Conservation (phyloP, 2,888 invertebrate species). For the Peribatodes rhomboidaria region DNA sequence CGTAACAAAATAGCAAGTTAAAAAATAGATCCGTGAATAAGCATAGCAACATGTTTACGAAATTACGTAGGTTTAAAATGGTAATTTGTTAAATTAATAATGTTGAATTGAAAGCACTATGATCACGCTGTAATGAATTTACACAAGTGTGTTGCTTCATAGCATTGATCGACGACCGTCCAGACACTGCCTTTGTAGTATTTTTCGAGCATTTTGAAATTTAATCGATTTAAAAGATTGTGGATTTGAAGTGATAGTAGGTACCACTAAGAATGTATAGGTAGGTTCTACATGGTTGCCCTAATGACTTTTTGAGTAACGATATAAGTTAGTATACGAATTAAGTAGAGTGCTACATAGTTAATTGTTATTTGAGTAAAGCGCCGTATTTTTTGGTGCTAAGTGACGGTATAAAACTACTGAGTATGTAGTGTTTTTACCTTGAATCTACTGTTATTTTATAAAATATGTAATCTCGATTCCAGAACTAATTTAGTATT, state of each 20-base stretch:
- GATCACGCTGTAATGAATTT: slow-evolving; percentile 11
- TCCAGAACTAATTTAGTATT: slow-evolving; percentile 45
- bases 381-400: slow-evolving; percentile 43
- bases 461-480: slow-evolving; percentile 42
- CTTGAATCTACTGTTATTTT: slow-evolving; percentile 21
- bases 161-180: slow-evolving; percentile 58
- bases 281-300: not conserved
- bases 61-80: not conserved
- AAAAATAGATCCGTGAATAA: too few species aligned
- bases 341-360: slow-evolving; percentile 3
- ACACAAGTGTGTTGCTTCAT: slow-evolving; percentile 35
- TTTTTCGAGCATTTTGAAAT: slow-evolving; percentile 32
- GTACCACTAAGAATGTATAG: too few species aligned
- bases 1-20: not conserved
- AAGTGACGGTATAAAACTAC: not conserved
- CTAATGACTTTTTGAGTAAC: not conserved
- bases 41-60: not conserved
- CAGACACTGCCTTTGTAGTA: slow-evolving; percentile 54
- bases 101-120: not conserved
- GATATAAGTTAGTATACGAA: not conserved
- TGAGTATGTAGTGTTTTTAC: too few species aligned
- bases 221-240: not conserved
- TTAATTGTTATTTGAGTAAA: slow-evolving; percentile 16
- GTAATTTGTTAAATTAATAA: not conserved
- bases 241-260: not conserved